A percentile compares a stretch with the other conserved stretches of the same genome.
These are phyloP conservation scores for Oxyteleia sp. DNA, from an alignment of 2,888 invertebrate genomes.

Conservation along the genomic window DNA sequence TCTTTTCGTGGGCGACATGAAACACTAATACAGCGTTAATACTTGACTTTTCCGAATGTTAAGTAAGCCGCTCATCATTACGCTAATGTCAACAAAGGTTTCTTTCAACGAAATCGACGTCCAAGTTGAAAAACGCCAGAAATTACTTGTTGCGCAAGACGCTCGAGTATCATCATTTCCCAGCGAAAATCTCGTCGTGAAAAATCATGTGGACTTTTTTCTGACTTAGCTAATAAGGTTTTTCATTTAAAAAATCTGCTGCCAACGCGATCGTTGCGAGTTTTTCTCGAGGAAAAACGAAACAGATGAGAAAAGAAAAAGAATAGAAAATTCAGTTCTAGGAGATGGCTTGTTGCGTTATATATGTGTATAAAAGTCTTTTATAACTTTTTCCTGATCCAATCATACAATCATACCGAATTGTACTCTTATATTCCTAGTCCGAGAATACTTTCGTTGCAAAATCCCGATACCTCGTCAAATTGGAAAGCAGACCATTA, in stretches of 20 bases:
- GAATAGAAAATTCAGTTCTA: constrained; percentile 42
- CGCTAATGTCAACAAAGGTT: constrained; percentile 6
- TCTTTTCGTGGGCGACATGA: constrained; percentile 22
- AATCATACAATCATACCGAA: constrained; percentile 57
- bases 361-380: constrained; percentile 50
- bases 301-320: constrained; percentile 23
- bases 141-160: constrained; percentile 7
- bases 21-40: constrained; percentile 16
- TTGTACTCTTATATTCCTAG: constrained; percentile 39
- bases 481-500: constrained; percentile 63
- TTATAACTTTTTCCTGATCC: constrained; percentile 62
- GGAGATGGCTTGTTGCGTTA: constrained; percentile 43
- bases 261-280: constrained; percentile 11
- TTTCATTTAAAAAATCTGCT: neutral
- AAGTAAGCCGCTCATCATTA: constrained; percentile 7
- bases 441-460: constrained; percentile 36
- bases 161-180: neutral
- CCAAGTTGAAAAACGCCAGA: neutral
- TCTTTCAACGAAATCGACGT: constrained; percentile 9
- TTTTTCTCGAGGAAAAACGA: constrained; percentile 23
- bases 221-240: neutral
- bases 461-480: constrained; percentile 49
- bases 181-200: neutral
- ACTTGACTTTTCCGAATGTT: neutral
- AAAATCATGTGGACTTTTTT: neutral